Conservation (phyloP, 2,797 vertebrate species). For the Nothura maculosa region DNA sequence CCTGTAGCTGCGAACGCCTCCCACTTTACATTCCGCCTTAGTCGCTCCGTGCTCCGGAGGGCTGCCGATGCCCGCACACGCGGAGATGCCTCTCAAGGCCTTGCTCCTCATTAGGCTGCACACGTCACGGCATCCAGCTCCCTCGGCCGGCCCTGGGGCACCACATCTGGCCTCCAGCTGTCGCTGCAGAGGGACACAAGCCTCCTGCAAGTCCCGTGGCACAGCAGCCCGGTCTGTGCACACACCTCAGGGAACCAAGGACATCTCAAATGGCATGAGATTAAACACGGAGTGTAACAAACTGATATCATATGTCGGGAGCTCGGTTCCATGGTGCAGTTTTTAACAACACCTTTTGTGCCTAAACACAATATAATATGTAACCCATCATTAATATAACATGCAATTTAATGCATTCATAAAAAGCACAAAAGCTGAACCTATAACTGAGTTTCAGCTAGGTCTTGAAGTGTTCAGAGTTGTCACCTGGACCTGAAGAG, state of each 20-base stretch:
- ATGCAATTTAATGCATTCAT: background rate
- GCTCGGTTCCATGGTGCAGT: rapidly evolving
- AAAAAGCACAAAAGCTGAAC: background rate
- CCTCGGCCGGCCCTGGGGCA: background rate
- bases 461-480: background rate
- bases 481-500: background rate
- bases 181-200: rapidly evolving
- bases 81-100: background rate
- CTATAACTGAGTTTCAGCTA: background rate
- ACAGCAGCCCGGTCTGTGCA: background rate
- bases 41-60: background rate
- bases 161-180: background rate
- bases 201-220: rapidly evolving
- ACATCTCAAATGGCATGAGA: rapidly evolving
- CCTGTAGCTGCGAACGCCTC: background rate
- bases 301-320: background rate
- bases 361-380: rapidly evolving
- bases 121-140: background rate
- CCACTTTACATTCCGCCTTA: background rate
- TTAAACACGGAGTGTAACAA: background rate
- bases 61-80: background rate
- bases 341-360: background rate
- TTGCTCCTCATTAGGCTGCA: background rate
- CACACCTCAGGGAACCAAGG: background rate
- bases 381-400: background rate